Conservation (phyloP, 2,113 vertebrate species). For the Pomatorhinus ruficollis region DNA sequence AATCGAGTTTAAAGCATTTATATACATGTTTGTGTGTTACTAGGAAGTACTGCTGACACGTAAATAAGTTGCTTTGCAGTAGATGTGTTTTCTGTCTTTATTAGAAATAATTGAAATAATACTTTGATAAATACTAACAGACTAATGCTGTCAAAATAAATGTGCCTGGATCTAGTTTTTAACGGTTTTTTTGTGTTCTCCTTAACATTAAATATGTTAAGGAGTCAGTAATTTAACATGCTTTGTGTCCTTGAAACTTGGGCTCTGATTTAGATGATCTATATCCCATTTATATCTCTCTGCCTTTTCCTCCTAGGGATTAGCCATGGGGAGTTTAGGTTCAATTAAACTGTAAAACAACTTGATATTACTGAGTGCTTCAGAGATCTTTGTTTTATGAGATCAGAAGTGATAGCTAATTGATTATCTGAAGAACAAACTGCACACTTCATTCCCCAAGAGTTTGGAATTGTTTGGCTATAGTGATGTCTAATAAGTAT, state of each 20-base stretch:
- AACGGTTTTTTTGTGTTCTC: neutral
- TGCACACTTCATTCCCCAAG: neutral
- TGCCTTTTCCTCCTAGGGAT: neutral
- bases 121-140: neutral
- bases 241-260: neutral
- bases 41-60: neutral
- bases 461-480: neutral
- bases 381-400: neutral
- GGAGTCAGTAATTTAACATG: neutral
- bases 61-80: neutral
- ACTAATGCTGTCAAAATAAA: constrained; percentile 4
- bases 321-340: neutral
- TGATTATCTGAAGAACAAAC: neutral
- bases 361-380: neutral
- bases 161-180: neutral
- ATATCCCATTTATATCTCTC: neutral
- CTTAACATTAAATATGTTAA: neutral
- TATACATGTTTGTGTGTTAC: rapidly evolving
- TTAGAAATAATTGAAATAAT: neutral
- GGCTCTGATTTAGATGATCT: neutral
- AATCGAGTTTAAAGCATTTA: neutral
- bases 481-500: neutral
- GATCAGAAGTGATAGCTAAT: neutral
- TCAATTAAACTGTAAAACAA: neutral
- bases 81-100: neutral